Conservation (phyloP, 2,888 invertebrate species). For the Parnassius glacialis region DNA sequence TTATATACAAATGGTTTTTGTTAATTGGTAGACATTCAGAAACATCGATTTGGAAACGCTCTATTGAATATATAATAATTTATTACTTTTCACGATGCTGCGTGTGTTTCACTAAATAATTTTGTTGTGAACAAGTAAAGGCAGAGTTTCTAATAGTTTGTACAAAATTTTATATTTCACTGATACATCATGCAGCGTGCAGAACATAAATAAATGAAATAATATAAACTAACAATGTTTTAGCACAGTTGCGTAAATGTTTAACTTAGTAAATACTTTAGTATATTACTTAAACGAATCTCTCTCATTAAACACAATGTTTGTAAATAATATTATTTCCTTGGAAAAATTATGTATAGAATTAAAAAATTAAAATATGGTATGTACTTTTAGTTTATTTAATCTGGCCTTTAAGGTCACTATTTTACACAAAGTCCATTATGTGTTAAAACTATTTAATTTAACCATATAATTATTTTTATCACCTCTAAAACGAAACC, state of each 20-base stretch:
- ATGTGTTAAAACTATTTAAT: no score
- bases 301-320: constrained; percentile 2
- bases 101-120: constrained; percentile 8
- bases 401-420: no score
- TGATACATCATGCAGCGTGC: not conserved
- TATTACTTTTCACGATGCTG: constrained; percentile 21
- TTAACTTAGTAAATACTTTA: constrained; percentile 1
- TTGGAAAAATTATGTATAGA: no score
- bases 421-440: no score
- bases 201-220: not conserved
- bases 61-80: constrained; percentile 5
- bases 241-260: constrained; percentile 7
- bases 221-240: constrained; percentile 12
- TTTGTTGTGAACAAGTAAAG: not conserved
- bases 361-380: no score
- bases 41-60: constrained; percentile 21
- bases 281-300: constrained; percentile 14
- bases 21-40: not conserved
- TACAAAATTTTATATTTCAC: not conserved
- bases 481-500: no score
- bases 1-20: no score
- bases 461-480: no score
- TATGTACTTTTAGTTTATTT: no score
- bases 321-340: constrained; percentile 5
- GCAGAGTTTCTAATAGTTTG: not conserved